These are phyloP conservation scores for Istiophorus platypterus DNA, from an alignment of 2,113 vertebrate genomes.

Conservation along the genomic window DNA sequence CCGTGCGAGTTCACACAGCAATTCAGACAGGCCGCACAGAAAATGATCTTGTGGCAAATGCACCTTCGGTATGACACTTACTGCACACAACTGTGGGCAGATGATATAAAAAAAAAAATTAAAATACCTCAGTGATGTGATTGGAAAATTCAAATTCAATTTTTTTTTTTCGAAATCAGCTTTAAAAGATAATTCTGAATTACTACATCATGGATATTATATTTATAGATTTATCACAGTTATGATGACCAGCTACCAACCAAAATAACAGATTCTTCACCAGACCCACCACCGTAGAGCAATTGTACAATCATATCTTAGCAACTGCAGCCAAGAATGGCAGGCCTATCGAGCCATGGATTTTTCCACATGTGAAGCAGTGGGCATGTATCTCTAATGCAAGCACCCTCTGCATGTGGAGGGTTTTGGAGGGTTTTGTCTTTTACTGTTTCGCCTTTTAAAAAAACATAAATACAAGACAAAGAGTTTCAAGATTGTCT, in stretches of 20 bases:
- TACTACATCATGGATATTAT: neutral
- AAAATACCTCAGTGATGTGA: neutral
- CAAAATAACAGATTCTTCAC: neutral
- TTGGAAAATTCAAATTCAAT: neutral
- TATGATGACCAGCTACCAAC: neutral
- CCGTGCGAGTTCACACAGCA: slow-evolving; percentile 95
- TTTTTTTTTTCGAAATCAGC: neutral
- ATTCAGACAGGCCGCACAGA: slow-evolving; percentile 92
- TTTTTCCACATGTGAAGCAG: too few species aligned
- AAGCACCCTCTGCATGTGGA: too few species aligned
- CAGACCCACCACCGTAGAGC: neutral
- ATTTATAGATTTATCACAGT: neutral
- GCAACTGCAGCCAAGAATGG: too few species aligned
- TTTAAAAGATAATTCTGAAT: neutral
- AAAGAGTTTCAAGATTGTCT: too few species aligned
- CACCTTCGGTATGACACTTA: slow-evolving; percentile 88
- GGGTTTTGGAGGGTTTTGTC: too few species aligned
- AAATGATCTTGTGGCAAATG: slow-evolving; percentile 89
- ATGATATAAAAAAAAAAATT: neutral
- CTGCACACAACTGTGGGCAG: neutral
- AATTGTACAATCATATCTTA: neutral
- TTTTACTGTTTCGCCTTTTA: too few species aligned
- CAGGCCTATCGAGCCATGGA: too few species aligned
- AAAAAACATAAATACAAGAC: too few species aligned
- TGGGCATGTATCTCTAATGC: too few species aligned